These are phyloP conservation scores for Scophthalmus maximus DNA, from an alignment of 2,113 vertebrate genomes.

Conservation along the genomic window DNA sequence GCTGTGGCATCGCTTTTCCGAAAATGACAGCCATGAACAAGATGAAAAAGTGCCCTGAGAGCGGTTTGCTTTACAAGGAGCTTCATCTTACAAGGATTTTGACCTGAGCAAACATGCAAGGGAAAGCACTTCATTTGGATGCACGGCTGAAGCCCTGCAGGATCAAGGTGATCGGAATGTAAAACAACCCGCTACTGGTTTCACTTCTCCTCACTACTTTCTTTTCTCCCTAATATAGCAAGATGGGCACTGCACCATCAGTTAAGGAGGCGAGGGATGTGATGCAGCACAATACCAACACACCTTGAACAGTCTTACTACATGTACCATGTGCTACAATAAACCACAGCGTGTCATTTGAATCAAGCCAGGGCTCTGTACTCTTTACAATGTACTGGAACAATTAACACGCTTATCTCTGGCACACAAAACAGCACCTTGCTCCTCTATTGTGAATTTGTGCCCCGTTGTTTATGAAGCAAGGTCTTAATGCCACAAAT, in stretches of 20 bases:
- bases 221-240: constrained; percentile 23
- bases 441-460: constrained; percentile 56
- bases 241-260: constrained; percentile 11
- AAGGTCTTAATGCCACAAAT: constrained; percentile 57
- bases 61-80: constrained; percentile 15
- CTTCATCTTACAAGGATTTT: constrained; percentile 54
- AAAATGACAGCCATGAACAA: constrained; percentile 27
- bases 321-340: constrained; percentile 23
- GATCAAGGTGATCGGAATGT: constrained; percentile 65
- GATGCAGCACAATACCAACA: constrained; percentile 24
- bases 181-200: constrained; percentile 44
- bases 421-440: constrained; percentile 66
- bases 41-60: constrained; percentile 31
- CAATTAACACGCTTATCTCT: constrained; percentile 70
- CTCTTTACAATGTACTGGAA: constrained; percentile 51
- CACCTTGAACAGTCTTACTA: not conserved
- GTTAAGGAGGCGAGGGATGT: constrained; percentile 11
- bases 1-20: constrained; percentile 39
- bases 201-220: constrained; percentile 34
- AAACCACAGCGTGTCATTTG: constrained; percentile 16
- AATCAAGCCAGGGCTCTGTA: constrained; percentile 29
- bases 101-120: constrained; percentile 31
- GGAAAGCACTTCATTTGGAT: constrained; percentile 63
- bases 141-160: constrained; percentile 49
- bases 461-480: constrained; percentile 56